phyloP scores from a whole-genome alignment of 2,797 vertebrate genomes.

The Enteromius paludinosus region DNA sequence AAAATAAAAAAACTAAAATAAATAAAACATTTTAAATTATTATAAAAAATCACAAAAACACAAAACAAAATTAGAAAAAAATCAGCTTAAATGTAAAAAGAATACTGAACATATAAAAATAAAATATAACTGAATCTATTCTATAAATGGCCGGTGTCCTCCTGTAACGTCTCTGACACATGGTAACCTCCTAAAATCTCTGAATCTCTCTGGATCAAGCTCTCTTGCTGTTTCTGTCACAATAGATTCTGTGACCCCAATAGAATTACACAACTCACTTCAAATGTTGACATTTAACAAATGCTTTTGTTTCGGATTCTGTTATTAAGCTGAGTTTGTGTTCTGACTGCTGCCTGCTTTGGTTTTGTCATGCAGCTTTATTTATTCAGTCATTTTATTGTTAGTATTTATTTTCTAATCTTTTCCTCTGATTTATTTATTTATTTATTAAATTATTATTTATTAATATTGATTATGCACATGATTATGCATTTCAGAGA shows the following conservation, averaged over 20 bases:
- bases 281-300: slow-evolving; percentile 14
- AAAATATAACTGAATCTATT: background rate
- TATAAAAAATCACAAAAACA: background rate
- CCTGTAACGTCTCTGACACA: background rate
- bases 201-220: slow-evolving; percentile 9
- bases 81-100: background rate
- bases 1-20: no score
- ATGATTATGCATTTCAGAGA: no score
- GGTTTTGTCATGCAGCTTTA: background rate
- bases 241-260: slow-evolving; percentile 7
- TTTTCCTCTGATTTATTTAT: no score
- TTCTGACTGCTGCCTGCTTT: background rate
- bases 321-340: background rate
- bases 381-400: background rate
- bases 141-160: background rate
- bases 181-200: slow-evolving; percentile 11
- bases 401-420: no score
- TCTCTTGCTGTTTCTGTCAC: slow-evolving; percentile 24
- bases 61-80: background rate
- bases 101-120: background rate
- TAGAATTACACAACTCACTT: slow-evolving; percentile 8
- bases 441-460: no score
- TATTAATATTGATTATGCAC: no score
- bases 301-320: slow-evolving; percentile 11
- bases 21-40: background rate